Conservation (phyloP, 2,113 vertebrate species). For the Candoia aspera region DNA sequence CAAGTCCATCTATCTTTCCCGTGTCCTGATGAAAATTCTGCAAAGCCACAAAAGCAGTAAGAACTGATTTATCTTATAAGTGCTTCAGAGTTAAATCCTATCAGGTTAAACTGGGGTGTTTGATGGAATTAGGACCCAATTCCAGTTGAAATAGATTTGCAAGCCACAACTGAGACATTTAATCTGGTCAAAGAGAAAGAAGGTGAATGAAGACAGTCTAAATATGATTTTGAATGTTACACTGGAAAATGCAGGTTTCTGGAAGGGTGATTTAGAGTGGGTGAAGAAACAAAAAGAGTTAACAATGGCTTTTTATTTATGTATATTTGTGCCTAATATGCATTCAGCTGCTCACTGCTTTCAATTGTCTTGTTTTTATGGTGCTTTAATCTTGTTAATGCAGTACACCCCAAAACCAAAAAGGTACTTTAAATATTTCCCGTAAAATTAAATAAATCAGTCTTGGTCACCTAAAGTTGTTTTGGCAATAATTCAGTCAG, state of each 20-base stretch:
- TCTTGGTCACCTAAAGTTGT: neutral
- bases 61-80: slow-evolving; percentile 8
- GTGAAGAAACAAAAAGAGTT: neutral
- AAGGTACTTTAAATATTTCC: neutral
- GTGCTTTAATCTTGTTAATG: neutral
- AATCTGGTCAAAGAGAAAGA: neutral
- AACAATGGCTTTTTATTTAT: neutral
- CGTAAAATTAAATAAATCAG: neutral
- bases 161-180: neutral
- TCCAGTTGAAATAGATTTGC: slow-evolving; percentile 11
- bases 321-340: neutral
- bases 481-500: neutral
- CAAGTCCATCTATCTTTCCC: no score
- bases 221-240: neutral
- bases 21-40: no score
- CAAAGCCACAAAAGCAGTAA: no score
- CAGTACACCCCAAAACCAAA: neutral
- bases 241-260: neutral
- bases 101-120: slow-evolving; percentile 1
- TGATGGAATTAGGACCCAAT: slow-evolving; percentile 8
- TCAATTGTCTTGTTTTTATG: no score
- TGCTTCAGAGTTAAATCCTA: neutral
- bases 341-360: neutral
- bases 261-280: neutral
- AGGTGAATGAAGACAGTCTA: neutral